Evolutionary conservation across 2,888 invertebrate species (phyloP).

Genomic region (Phortica magna): DNA sequence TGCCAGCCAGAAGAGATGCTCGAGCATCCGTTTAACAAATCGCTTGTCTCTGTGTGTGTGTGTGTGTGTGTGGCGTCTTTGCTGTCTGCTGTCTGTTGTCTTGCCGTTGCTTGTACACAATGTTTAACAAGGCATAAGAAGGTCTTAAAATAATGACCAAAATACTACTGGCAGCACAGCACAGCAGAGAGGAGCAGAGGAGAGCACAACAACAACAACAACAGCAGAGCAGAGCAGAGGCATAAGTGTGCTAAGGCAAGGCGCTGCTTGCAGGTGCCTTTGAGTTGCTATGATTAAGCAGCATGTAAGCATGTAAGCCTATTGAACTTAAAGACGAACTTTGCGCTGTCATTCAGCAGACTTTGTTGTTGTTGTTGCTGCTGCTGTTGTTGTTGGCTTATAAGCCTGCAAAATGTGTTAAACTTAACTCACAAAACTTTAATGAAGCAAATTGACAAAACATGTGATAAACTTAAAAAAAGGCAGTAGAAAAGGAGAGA

Average conservation of each 20-base stretch:
- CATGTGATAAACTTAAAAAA: too few species aligned
- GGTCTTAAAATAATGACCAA: conserved; percentile 27
- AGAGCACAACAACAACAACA: too few species aligned
- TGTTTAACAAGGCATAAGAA: conserved; percentile 30
- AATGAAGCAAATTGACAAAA: too few species aligned
- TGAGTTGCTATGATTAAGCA: too few species aligned
- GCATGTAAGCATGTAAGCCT: too few species aligned
- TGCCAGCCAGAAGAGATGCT: conserved; percentile 8
- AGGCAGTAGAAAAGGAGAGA: too few species aligned
- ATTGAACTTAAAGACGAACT: too few species aligned
- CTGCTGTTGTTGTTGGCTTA: too few species aligned
- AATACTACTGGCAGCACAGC: neutral
- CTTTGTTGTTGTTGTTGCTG: too few species aligned
- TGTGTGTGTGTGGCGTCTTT: neutral
- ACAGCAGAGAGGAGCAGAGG: neutral
- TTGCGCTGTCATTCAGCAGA: too few species aligned
- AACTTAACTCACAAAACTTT: too few species aligned
- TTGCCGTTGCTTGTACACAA: conserved; percentile 12
- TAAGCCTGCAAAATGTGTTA: too few species aligned
- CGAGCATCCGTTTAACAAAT: conserved; percentile 32
- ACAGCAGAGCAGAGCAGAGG: neutral
- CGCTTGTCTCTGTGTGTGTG: conserved; percentile 17
- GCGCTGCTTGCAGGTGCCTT: neutral
- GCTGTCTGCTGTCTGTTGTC: conserved; percentile 5
- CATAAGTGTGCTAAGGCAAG: neutral